phyloP scores from a whole-genome alignment of 1,140 invertebrate genomes.

The Bombus confusus region DNA sequence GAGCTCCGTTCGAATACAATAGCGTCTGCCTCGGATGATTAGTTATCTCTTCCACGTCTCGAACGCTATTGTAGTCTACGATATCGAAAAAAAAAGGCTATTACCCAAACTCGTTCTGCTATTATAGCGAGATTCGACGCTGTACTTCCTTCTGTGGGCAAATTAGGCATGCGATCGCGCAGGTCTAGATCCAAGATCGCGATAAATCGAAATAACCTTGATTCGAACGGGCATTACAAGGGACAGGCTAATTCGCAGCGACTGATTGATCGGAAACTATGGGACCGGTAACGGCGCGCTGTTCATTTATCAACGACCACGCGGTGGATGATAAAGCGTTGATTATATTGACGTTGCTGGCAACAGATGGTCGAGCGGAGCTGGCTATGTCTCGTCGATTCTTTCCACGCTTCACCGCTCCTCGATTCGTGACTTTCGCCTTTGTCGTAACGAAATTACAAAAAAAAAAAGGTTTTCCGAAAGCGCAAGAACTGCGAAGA shows the following conservation, averaged over 20 bases:
- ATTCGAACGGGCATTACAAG: background rate
- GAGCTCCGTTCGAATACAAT: background rate
- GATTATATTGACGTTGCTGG: background rate
- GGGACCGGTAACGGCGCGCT: no score
- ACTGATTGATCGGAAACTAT: conserved; percentile 2
- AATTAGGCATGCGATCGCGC: background rate
- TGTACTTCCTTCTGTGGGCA: background rate
- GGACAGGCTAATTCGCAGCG: background rate
- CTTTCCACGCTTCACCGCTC: background rate
- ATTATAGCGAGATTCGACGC: background rate
- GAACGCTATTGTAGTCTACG: background rate
- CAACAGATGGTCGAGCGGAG: background rate
- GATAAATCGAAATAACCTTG: background rate
- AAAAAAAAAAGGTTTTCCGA: no score
- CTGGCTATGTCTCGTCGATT: no score
- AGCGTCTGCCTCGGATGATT: background rate
- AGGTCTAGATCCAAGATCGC: background rate
- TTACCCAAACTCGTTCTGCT: background rate
- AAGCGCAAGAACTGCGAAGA: background rate
- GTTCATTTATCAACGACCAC: conserved; percentile 23
- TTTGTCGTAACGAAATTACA: no score
- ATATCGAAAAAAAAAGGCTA: background rate
- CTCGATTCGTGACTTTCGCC: background rate
- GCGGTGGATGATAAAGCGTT: background rate
- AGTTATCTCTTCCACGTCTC: background rate